A percentile compares a stretch with the other conserved stretches of the same genome.
phyloP scores from a whole-genome alignment of 2,888 invertebrate genomes.

The Rhingia campestris region DNA sequence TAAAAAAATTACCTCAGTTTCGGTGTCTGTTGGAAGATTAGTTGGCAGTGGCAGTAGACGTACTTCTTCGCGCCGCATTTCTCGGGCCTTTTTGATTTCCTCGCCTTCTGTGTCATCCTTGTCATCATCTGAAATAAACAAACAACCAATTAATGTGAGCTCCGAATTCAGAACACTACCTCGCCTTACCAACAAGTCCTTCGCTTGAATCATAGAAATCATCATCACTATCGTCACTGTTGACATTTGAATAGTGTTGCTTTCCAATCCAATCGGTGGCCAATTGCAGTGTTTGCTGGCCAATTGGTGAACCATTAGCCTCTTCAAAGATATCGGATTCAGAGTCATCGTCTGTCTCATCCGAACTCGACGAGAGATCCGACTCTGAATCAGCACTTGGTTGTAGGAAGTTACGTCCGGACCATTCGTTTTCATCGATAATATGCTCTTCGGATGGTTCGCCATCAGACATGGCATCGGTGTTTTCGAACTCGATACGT shows the following conservation, averaged over 20 bases:
- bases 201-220: conserved; percentile 83
- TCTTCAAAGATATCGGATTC: conserved; percentile 88
- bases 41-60: conserved; percentile 86
- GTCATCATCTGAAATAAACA: conserved; percentile 82
- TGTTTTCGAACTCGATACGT: conserved; percentile 90
- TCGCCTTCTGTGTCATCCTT: conserved; percentile 90
- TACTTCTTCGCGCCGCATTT: conserved; percentile 87
- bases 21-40: conserved; percentile 86
- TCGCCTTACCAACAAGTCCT: conserved; percentile 79
- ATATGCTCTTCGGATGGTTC: conserved; percentile 87
- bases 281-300: conserved; percentile 86
- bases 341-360: conserved; percentile 86
- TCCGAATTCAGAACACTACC: background rate
- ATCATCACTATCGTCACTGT: conserved; percentile 81
- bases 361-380: conserved; percentile 81
- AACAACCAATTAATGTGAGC: no score
- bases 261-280: conserved; percentile 88
- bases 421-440: conserved; percentile 98
- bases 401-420: conserved; percentile 94
- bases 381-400: conserved; percentile 90
- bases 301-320: conserved; percentile 85
- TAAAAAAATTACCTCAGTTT: conserved; percentile 87
- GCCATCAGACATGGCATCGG: conserved; percentile 86
- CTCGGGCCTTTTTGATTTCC: conserved; percentile 86
- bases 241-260: conserved; percentile 83